Percentiles rank a stretch among this genome's conserved stretches.
Evolutionary conservation across 1,140 invertebrate genomes (phyloP).

Genomic region (Propsilocerus akamusi): DNA sequence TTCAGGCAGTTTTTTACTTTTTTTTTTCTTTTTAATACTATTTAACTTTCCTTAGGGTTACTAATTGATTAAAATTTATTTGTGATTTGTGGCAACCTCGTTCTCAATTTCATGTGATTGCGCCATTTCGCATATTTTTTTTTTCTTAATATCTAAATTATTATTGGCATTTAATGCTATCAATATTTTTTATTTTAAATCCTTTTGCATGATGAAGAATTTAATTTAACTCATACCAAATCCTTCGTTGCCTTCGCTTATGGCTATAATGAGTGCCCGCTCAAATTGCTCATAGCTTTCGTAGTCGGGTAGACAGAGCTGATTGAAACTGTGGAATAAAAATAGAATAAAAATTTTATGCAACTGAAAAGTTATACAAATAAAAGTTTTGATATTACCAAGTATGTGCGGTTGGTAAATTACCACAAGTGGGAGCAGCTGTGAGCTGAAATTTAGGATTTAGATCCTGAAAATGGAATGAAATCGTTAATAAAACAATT

Average conservation of each 20-base stretch:
- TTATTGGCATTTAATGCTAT: too few species aligned
- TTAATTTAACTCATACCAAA: conserved; percentile 88
- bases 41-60: too few species aligned
- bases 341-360: conserved; percentile 6
- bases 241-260: conserved; percentile 88
- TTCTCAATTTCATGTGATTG: too few species aligned
- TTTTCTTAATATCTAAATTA: too few species aligned
- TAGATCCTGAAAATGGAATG: conserved; percentile 39
- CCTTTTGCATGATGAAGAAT: too few species aligned
- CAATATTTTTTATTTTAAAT: too few species aligned
- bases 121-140: too few species aligned
- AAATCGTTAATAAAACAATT: neutral
- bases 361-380: conserved; percentile 7
- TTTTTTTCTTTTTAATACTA: too few species aligned
- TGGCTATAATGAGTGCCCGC: conserved; percentile 70
- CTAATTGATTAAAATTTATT: too few species aligned
- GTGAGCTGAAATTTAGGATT: conserved; percentile 83
- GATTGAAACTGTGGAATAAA: conserved; percentile 67
- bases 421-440: conserved; percentile 72
- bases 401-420: conserved; percentile 82
- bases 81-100: too few species aligned
- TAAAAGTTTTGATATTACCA: conserved; percentile 35
- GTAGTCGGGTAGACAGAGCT: conserved; percentile 87
- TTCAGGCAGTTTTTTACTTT: too few species aligned
- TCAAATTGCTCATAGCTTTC: conserved; percentile 88